Evolutionary conservation across 2,888 invertebrate genomes (phyloP).

Genomic region (Drosophila kambysellisi): DNA sequence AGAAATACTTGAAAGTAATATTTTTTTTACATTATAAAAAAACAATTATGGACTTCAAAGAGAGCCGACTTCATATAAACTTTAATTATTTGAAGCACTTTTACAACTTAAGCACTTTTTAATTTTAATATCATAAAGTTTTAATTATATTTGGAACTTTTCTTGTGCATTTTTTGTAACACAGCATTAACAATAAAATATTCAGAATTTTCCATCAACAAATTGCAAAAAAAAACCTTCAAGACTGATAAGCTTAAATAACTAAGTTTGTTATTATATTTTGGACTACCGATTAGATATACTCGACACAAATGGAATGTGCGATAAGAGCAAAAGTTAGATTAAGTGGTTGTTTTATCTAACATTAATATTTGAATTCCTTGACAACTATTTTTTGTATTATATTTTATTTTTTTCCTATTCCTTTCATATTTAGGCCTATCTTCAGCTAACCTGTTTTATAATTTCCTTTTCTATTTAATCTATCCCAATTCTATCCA

Average conservation of each 20-base stretch:
- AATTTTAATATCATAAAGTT: not conserved
- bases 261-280: slow-evolving; percentile 1
- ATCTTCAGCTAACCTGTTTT: not conserved
- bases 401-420: not conserved
- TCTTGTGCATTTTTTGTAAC: not conserved
- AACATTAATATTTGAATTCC: not conserved
- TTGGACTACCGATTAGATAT: slow-evolving; percentile 35
- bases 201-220: not conserved
- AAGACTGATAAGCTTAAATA: slow-evolving; percentile 15
- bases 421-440: not conserved
- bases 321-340: slow-evolving; percentile 9
- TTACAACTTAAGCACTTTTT: not conserved
- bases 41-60: not conserved
- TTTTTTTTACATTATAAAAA: not conserved
- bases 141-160: not conserved
- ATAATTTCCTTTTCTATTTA: not conserved
- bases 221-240: not conserved
- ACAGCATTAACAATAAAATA: not conserved
- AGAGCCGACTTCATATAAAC: not conserved
- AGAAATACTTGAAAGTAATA: not conserved
- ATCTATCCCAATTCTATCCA: not conserved
- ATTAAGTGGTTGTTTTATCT: not conserved
- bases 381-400: not conserved
- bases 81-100: not conserved
- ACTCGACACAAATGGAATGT: not conserved